phyloP scores from a whole-genome alignment of 2,888 invertebrate genomes.

The Cantharis flavilabris region DNA sequence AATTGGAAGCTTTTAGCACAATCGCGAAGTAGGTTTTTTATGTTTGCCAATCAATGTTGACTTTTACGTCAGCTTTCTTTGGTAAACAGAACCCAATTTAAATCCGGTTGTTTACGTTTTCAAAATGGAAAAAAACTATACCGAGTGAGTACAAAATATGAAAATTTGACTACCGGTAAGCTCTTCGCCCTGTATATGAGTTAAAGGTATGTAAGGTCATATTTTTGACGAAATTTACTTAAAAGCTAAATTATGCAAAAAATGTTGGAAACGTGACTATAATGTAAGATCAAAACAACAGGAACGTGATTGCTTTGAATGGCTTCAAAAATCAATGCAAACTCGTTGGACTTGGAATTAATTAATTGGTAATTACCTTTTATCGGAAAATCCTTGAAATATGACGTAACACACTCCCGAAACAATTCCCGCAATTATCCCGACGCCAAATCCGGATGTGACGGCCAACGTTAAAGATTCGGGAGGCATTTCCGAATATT shows the following conservation, averaged over 20 bases:
- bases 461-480: constrained; percentile 60
- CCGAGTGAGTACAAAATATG: too few relatives aligned
- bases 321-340: constrained; percentile 9
- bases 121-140: background rate
- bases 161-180: background rate
- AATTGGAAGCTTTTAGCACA: background rate
- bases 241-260: background rate
- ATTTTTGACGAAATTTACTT: background rate
- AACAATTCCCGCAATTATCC: constrained; percentile 69
- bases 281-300: background rate
- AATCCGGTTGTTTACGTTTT: background rate
- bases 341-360: background rate
- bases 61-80: background rate
- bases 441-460: constrained; percentile 66
- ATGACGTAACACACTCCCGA: constrained; percentile 71
- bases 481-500: constrained; percentile 55
- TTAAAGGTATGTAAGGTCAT: too few relatives aligned
- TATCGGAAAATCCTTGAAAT: constrained; percentile 60
- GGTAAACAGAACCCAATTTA: background rate
- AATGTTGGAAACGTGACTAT: background rate
- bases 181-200: background rate
- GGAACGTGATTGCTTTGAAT: background rate
- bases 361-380: constrained; percentile 57
- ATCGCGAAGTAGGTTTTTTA: background rate
- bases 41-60: background rate